These are phyloP conservation scores for Epirrita christyi DNA, from an alignment of 2,888 invertebrate genomes.

Conservation along the genomic window DNA sequence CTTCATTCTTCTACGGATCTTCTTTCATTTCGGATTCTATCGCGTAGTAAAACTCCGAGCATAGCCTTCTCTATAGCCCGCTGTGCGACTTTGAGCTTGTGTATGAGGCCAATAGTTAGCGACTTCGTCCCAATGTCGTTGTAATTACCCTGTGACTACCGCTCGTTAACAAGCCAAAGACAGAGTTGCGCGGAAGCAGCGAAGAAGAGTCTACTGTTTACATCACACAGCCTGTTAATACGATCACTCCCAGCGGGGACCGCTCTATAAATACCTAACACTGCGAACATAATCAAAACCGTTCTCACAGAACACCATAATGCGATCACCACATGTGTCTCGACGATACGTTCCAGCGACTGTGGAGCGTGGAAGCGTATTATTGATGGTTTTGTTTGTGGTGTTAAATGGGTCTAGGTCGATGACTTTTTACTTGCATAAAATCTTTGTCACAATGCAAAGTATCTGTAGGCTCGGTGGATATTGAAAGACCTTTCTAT, in stretches of 20 bases:
- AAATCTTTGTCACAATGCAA: background rate
- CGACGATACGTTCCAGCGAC: background rate
- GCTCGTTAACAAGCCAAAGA: too few species aligned
- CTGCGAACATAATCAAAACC: constrained; percentile 56
- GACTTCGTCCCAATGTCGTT: too few species aligned
- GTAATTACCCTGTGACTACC: too few species aligned
- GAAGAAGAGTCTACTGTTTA: too few species aligned
- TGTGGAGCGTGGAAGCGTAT: constrained; percentile 7
- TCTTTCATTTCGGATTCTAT: too few species aligned
- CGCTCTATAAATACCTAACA: constrained; percentile 45
- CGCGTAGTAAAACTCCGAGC: too few species aligned
- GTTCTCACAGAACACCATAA: constrained; percentile 43
- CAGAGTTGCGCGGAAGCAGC: too few species aligned
- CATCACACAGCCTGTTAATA: constrained; percentile 22
- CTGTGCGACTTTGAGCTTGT: too few species aligned
- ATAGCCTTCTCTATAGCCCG: too few species aligned
- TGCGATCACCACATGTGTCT: constrained; percentile 30
- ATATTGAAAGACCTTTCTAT: background rate
- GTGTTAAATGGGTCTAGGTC: constrained; percentile 27
- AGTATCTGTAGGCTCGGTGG: constrained; percentile 1
- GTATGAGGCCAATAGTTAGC: too few species aligned
- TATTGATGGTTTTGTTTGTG: constrained; percentile 18
- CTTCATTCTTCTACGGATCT: too few species aligned
- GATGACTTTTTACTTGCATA: constrained; percentile 16
- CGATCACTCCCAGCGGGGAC: constrained; percentile 28